Percentiles rank a stretch among this genome's conserved stretches.
phyloP scores from a whole-genome alignment of 2,113 vertebrate genomes.

The Embiotoca jacksoni region DNA sequence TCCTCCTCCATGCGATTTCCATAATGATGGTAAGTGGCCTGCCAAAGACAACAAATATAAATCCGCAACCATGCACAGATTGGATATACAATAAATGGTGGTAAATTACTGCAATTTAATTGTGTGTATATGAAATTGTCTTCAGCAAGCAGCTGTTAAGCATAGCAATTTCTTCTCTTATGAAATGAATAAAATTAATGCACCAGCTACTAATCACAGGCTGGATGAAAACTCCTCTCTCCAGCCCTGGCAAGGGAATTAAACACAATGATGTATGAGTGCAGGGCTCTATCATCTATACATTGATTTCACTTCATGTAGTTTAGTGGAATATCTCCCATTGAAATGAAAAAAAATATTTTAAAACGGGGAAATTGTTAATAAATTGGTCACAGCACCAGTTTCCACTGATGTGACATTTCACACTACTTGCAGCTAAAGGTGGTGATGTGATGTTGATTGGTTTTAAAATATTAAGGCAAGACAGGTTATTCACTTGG shows the following conservation, averaged over 20 bases:
- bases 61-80: neutral
- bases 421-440: neutral
- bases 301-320: neutral
- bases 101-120: slow-evolving; percentile 18
- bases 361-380: too few species aligned
- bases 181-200: slow-evolving; percentile 20
- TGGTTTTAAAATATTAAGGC: too few species aligned
- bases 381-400: too few species aligned
- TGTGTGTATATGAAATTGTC: slow-evolving; percentile 13
- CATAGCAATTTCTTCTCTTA: neutral
- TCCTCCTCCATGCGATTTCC: slow-evolving; percentile 20
- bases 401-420: neutral
- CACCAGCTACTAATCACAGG: slow-evolving; percentile 13
- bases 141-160: slow-evolving; percentile 33
- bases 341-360: slow-evolving; percentile 10
- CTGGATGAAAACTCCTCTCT: slow-evolving; percentile 11
- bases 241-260: neutral
- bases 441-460: too few species aligned
- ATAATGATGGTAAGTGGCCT: slow-evolving; percentile 15
- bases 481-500: too few species aligned
- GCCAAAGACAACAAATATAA: neutral
- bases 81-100: slow-evolving; percentile 13
- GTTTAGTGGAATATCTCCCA: neutral
- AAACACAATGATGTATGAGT: slow-evolving; percentile 22
- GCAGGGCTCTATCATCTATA: neutral